Evolutionary conservation across 2,113 vertebrate genomes (phyloP).

Genomic region (Epinephelus cyanopodus): DNA sequence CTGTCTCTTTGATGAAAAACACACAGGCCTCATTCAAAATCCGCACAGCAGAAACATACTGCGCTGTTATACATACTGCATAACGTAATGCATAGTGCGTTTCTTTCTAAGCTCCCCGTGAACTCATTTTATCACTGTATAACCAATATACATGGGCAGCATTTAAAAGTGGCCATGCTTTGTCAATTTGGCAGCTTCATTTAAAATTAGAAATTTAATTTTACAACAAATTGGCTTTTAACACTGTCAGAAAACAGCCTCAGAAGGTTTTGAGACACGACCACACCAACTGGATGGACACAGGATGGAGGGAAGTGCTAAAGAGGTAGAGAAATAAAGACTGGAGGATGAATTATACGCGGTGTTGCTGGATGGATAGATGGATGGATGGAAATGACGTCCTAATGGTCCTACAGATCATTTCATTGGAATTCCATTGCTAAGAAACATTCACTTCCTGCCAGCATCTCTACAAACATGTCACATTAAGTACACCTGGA

Average conservation of each 20-base stretch:
- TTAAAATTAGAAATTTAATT: neutral
- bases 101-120: neutral
- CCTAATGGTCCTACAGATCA: constrained; percentile 18
- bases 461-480: neutral
- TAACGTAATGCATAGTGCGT: constrained; percentile 22
- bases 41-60: constrained; percentile 18
- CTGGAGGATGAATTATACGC: constrained; percentile 11
- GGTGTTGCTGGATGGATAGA: neutral
- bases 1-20: neutral
- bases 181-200: neutral
- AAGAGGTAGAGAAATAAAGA: constrained; percentile 59
- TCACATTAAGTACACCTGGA: constrained; percentile 34
- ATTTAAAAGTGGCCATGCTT: neutral
- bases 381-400: constrained; percentile 1
- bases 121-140: neutral
- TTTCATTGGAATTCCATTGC: neutral
- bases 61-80: constrained; percentile 6
- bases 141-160: neutral
- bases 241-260: neutral
- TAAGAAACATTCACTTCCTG: constrained; percentile 5
- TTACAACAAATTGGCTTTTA: neutral
- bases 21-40: constrained; percentile 12
- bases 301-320: constrained; percentile 28
- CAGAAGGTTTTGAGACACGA: neutral
- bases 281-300: constrained; percentile 10